These are phyloP conservation scores for Verasper variegatus DNA, from an alignment of 2,113 vertebrate genomes.

Conservation along the genomic window DNA sequence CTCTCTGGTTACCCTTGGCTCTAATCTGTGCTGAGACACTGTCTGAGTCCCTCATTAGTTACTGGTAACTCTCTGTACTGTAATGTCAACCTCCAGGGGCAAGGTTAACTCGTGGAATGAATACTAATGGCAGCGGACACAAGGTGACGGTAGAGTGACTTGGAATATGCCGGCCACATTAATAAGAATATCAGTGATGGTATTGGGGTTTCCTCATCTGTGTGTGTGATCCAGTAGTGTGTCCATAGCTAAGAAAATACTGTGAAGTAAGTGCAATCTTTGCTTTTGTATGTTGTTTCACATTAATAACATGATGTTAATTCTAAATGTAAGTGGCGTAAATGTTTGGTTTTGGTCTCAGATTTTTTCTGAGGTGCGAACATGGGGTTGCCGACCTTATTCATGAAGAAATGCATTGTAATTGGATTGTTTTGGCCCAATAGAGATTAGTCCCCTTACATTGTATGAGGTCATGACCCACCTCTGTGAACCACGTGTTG, in stretches of 20 bases:
- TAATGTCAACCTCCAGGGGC: slow-evolving; percentile 54
- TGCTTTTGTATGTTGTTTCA: not conserved
- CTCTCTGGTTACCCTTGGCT: slow-evolving; percentile 62
- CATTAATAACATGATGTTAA: no score
- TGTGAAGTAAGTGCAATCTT: not conserved
- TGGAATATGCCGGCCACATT: slow-evolving; percentile 26
- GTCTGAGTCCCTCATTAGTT: slow-evolving; percentile 65
- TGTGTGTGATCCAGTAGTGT: not conserved
- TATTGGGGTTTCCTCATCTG: not conserved
- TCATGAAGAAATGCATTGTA: slow-evolving; percentile 20
- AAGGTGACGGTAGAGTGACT: slow-evolving; percentile 19
- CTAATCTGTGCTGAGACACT: slow-evolving; percentile 54
- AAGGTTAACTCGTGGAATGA: slow-evolving; percentile 48
- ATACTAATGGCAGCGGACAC: slow-evolving; percentile 16
- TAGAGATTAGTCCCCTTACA: slow-evolving; percentile 38
- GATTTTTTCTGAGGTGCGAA: not conserved
- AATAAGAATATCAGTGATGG: not conserved
- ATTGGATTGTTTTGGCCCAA: slow-evolving; percentile 17
- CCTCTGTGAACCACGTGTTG: slow-evolving; percentile 9
- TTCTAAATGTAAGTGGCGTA: no score
- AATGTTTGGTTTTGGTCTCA: not conserved
- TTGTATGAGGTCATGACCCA: slow-evolving; percentile 35
- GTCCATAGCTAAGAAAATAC: not conserved
- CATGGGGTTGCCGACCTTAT: not conserved
- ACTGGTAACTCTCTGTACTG: slow-evolving; percentile 64